Conservation (phyloP, 2,113 vertebrate genomes). For the Upupa epops region DNA sequence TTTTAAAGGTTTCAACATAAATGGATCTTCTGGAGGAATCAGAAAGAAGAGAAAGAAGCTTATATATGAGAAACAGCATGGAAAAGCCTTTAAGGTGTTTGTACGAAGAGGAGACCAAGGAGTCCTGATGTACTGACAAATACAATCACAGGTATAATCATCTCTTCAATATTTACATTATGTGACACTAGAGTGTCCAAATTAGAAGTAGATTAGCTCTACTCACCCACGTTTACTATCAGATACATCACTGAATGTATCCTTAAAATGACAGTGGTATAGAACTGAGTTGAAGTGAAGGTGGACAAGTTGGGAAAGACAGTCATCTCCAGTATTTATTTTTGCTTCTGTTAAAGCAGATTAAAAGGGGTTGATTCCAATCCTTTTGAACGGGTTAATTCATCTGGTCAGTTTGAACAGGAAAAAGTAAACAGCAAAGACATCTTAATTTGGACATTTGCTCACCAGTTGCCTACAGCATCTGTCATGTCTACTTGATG, state of each 20-base stretch:
- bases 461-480: not conserved
- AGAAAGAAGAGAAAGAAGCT: not conserved
- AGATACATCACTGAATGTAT: not conserved
- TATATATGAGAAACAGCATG: no score
- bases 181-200: fast-evolving
- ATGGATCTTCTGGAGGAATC: not conserved
- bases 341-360: not conserved
- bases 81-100: not conserved
- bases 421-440: not conserved
- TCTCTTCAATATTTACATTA: not conserved
- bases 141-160: not conserved
- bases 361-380: not conserved
- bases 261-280: not conserved
- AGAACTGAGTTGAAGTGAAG: not conserved
- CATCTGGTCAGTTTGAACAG: not conserved
- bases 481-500: not conserved
- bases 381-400: not conserved
- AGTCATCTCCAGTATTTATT: not conserved
- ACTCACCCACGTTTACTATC: not conserved
- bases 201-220: not conserved
- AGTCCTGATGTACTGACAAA: not conserved
- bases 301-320: not conserved
- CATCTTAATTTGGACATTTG: not conserved
- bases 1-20: not conserved
- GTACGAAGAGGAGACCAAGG: not conserved